phyloP scores from a whole-genome alignment of 2,113 vertebrate genomes.

The Thalassoma bifasciatum region DNA sequence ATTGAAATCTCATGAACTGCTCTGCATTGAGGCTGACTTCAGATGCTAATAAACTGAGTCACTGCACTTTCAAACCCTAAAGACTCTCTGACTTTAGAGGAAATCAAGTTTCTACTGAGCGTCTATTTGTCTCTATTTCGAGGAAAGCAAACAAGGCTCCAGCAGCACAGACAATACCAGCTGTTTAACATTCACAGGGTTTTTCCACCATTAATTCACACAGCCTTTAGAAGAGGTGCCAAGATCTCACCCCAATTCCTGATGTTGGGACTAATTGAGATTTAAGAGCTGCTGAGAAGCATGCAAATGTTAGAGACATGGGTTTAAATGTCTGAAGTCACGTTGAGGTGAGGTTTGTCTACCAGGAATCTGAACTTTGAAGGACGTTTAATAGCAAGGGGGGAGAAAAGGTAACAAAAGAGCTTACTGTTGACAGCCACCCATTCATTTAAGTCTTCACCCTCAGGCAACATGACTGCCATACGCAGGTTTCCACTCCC shows the following conservation, averaged over 20 bases:
- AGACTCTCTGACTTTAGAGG: not conserved
- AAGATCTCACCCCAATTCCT: conserved; percentile 39
- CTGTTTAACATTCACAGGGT: conserved; percentile 69
- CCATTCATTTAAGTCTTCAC: conserved; percentile 97
- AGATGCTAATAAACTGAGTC: not conserved
- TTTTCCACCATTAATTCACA: conserved; percentile 46
- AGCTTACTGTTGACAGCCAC: conserved; percentile 95
- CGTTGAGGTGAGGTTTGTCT: not conserved
- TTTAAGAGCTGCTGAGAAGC: conserved; percentile 10
- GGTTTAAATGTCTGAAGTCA: not conserved
- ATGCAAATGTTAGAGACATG: not conserved
- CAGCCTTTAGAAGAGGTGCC: conserved; percentile 38
- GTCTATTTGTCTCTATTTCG: conserved; percentile 36
- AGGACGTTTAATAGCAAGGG: not conserved
- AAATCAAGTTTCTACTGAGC: conserved; percentile 31
- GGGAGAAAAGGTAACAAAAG: conserved; percentile 1
- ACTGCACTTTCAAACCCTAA: conserved; percentile 2
- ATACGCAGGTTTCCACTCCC: conserved; percentile 95
- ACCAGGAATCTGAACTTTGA: conserved; percentile 6
- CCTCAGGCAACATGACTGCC: conserved; percentile 94
- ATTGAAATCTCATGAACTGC: not conserved
- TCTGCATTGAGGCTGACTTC: not conserved
- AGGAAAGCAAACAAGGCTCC: conserved; percentile 52
- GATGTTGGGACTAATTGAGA: conserved; percentile 23
- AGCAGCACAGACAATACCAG: conserved; percentile 51